Conservation (phyloP, 2,113 vertebrate species). For the Chloebia gouldiae region DNA sequence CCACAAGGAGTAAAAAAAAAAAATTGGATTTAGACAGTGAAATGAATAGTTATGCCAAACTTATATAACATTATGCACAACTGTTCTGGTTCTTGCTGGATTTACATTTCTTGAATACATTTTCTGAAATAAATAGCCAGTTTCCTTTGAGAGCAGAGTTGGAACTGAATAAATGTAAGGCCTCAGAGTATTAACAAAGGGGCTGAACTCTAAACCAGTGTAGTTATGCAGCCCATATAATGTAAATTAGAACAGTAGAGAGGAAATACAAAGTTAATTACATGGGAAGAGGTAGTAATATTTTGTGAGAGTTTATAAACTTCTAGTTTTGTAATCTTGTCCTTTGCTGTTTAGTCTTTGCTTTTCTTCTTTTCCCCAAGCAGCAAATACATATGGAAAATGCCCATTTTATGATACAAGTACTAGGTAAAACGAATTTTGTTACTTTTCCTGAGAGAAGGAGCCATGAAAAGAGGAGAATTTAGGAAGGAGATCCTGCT, state of each 20-base stretch:
- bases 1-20: neutral
- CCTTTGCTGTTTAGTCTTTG: neutral
- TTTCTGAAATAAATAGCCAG: conserved; percentile 48
- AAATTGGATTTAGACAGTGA: neutral
- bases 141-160: conserved; percentile 27
- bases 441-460: neutral
- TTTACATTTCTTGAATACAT: conserved; percentile 57
- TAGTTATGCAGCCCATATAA: neutral
- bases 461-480: neutral
- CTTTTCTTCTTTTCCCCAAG: neutral
- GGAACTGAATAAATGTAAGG: conserved; percentile 38
- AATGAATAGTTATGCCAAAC: neutral
- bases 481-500: neutral
- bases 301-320: neutral
- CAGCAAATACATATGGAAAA: neutral
- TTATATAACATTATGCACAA: neutral
- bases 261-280: conserved; percentile 3
- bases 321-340: neutral
- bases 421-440: neutral
- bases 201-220: neutral
- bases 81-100: conserved; percentile 23
- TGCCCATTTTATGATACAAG: neutral
- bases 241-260: conserved; percentile 8
- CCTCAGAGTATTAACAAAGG: neutral
- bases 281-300: neutral